A percentile compares a stretch with the other conserved stretches of the same genome.
phyloP scores from a whole-genome alignment of 2,888 invertebrate genomes.

The Syrphus vitripennis region DNA sequence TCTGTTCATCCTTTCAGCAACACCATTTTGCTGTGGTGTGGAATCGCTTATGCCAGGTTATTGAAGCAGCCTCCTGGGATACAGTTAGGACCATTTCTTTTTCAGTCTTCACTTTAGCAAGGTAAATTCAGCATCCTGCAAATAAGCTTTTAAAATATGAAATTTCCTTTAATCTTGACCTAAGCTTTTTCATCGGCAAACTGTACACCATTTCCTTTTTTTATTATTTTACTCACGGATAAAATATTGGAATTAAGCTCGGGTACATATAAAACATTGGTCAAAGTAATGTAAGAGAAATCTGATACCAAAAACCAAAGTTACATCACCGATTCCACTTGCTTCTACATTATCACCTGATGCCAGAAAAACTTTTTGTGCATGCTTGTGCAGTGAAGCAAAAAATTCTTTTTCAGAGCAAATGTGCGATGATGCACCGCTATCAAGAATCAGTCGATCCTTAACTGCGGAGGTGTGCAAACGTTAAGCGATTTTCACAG shows the following conservation, averaged over 20 bases:
- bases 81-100: constrained; percentile 3
- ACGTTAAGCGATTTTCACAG: no score
- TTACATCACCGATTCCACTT: constrained; percentile 10
- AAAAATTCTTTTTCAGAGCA: constrained; percentile 20
- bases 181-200: background rate
- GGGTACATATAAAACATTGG: no score
- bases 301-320: no score
- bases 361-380: constrained; percentile 19
- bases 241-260: no score
- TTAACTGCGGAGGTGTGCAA: no score
- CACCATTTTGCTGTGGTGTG: constrained; percentile 71
- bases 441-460: constrained; percentile 40
- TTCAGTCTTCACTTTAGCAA: background rate
- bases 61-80: background rate
- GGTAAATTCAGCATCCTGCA: constrained; percentile 17
- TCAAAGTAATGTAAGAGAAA: no score
- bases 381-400: background rate
- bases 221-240: no score
- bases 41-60: constrained; percentile 21
- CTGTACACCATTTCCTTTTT: no score
- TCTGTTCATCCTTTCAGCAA: constrained; percentile 69
- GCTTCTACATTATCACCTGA: constrained; percentile 16
- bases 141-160: constrained; percentile 1
- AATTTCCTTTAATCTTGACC: constrained; percentile 16
- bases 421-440: constrained; percentile 37